Base-by-base conservation (phyloP, 2,797 vertebrate genomes). In the Morus bassanus region DNA sequence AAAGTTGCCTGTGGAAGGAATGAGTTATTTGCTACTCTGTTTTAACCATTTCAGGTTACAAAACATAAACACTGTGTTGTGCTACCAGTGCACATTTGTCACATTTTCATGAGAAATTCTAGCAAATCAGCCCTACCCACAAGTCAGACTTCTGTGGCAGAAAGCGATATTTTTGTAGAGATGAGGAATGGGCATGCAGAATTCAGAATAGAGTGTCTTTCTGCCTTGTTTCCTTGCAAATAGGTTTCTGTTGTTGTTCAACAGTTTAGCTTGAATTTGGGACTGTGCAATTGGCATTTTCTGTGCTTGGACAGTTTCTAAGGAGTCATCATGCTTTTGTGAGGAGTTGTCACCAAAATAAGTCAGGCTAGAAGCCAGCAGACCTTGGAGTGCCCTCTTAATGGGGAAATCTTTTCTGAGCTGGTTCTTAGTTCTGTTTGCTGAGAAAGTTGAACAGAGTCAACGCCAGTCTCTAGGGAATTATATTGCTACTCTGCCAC, bases 21-120 rank as follows among this genome's bases (percentile, higher is more conserved):
- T 0, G 3, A 73, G 19, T 78, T 84, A n/a, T 27, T 70, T 79
- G 24, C 27, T 65, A 1, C 43, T 74, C 39, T 65, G 27, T 73
- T 86, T 65, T 80, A 83, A 53, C 70, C 5, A 2, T 35, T 59
- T 79, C 57, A 65, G 13, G 15, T 81, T 69, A 24, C 19, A 33
- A 68, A 84, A 68, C 5, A 3, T 25, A 48, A 30, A 43, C 3
- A 6, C 39, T 53, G 18, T 59, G 37, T 68, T 56, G 27, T 37
- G n/a, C 10, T 30, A n/a, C 57, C 10, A 25, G 0, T 83, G 41
- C 51, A 60, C 18, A 11, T 30, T 63, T 0, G 1, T 41, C 13
- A 30, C 3, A 1, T 59, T 90, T 72, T 48, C 16, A 9, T 57
- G 51, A 41, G 46, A 87, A 57, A 50, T 93, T 51, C 31, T 50